Base-by-base conservation (phyloP, 2,888 invertebrate species). In the Chaitophorus viminalis region DNA sequence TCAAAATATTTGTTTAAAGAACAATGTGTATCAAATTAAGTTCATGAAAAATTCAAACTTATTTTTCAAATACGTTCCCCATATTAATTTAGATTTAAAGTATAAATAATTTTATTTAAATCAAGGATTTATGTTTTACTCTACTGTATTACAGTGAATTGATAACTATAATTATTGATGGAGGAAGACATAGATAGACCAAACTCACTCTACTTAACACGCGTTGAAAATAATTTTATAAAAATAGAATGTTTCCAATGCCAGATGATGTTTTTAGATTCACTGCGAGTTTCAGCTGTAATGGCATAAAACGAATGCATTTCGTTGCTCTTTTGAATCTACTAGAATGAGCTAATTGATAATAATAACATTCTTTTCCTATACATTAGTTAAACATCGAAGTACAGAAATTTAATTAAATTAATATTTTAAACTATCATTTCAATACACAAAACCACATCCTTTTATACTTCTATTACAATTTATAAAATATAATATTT, bases 251-350 rank as follows among this genome's bases (percentile, higher is more conserved):
- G 33, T 54, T 36, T 74, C 36, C 36, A 74, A 54, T 74, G 82
- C 82, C 82, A 82, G 54, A 82, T 79, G 65, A 79, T 82, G 82
- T 82, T 82, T 82, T 74, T 82, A 82, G 74, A 74, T 82, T 33
- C 72, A 72, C 29, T 29, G 74, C 54, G 52, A 36, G 54, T 82
- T 74, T 74, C 33, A 74, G 54, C 54, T 36, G 74, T 36, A 54
- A n/a, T 54, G 72, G 82, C 54, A 74, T 29, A 74, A 36, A 82
- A 72, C n/a, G 52, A 18, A 52, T 21, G 25, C 33, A 70, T 39
- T n/a, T 31, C 74, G 18, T 36, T 82, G 72, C 72, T 74, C 74
- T 82, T 82, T 82, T 21, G 52, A 70, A 70, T 82, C 52, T n/a
- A 82, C 70, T 39, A 29, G 2, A 81, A 39, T 68, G 39, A 68